Percentiles rank a stretch among this genome's conserved stretches.
Conservation (phyloP, 2,888 invertebrate genomes). For the Xanthia icteritia region DNA sequence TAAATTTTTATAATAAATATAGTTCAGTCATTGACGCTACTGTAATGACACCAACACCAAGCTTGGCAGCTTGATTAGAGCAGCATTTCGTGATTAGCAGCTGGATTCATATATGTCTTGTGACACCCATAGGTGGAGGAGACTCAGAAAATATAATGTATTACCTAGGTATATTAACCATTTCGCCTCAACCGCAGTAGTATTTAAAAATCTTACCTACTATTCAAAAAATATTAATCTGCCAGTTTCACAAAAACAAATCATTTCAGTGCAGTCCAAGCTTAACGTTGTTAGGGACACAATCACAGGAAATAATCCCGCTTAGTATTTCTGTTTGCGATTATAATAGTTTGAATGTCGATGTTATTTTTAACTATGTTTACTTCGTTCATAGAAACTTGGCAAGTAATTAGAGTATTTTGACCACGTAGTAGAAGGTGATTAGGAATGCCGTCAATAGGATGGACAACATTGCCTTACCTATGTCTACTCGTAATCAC, state of each 20-base stretch:
- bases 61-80: too few relatives aligned
- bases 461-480: not conserved
- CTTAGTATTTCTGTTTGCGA: constrained; percentile 31
- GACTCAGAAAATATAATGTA: too few relatives aligned
- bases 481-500: not conserved
- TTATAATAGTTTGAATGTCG: constrained; percentile 12
- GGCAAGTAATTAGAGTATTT: not conserved
- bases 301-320: constrained; percentile 40
- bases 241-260: constrained; percentile 25
- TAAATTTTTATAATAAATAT: too few relatives aligned
- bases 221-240: not conserved
- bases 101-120: too few relatives aligned
- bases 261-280: constrained; percentile 9
- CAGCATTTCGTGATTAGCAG: too few relatives aligned
- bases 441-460: not conserved
- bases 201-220: not conserved
- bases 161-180: too few relatives aligned
- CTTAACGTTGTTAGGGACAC: constrained; percentile 46
- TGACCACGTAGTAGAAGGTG: not conserved
- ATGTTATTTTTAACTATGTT: constrained; percentile 24
- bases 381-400: not conserved
- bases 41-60: too few relatives aligned
- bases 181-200: too few relatives aligned
- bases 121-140: too few relatives aligned
- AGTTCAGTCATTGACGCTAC: too few relatives aligned